Conservation (phyloP, 2,888 invertebrate species). For the Dynastes hyllus region DNA sequence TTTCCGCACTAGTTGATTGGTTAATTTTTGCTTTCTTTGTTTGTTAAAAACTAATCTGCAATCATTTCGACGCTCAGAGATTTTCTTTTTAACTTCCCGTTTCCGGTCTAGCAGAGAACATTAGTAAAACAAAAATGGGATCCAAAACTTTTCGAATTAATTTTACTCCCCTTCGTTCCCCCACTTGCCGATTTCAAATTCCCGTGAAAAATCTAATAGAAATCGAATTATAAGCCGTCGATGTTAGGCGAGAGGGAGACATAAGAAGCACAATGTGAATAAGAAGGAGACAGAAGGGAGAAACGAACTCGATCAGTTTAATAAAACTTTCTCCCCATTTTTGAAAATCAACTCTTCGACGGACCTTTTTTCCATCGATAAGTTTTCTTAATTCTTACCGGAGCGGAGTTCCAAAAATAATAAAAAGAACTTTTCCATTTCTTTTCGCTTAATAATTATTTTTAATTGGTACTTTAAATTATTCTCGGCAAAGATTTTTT, state of each 20-base stretch:
- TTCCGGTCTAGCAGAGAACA: neutral
- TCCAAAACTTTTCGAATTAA: slow-evolving; percentile 45
- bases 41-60: too few species aligned
- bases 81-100: slow-evolving; percentile 15
- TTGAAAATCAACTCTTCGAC: slow-evolving; percentile 15
- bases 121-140: slow-evolving; percentile 37
- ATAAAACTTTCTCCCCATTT: slow-evolving; percentile 36
- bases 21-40: too few species aligned
- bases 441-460: slow-evolving; percentile 35
- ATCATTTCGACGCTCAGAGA: neutral
- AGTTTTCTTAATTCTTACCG: slow-evolving; percentile 26
- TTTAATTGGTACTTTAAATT: slow-evolving; percentile 42
- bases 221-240: slow-evolving; percentile 46
- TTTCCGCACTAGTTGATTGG: too few species aligned
- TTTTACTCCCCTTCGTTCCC: slow-evolving; percentile 8
- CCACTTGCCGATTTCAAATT: slow-evolving; percentile 15
- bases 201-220: slow-evolving; percentile 45
- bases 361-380: slow-evolving; percentile 24
- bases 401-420: neutral
- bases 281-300: neutral
- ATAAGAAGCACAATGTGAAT: neutral
- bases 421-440: slow-evolving; percentile 24
- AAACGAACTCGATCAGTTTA: slow-evolving; percentile 20
- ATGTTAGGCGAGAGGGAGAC: neutral
- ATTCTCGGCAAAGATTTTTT: slow-evolving; percentile 4